Evolutionary conservation across 1,140 invertebrate species (phyloP).

Genomic region (Dreissena polymorpha): DNA sequence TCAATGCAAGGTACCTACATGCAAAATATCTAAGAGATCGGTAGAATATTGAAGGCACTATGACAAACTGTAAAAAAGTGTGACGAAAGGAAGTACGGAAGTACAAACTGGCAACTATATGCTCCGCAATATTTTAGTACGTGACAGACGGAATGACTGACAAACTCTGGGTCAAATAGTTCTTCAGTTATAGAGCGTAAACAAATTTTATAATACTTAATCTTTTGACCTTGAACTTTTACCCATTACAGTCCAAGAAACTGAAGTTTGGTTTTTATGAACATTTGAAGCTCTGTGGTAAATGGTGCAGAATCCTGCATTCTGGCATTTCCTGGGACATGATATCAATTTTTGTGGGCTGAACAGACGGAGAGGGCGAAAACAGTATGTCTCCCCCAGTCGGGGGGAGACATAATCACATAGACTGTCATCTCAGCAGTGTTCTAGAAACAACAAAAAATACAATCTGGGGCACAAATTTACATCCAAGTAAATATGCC

Average conservation of each 20-base stretch:
- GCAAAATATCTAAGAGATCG: too few species aligned
- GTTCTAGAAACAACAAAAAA: too few species aligned
- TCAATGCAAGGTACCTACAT: too few species aligned
- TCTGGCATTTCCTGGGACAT: too few species aligned
- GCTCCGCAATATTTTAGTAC: background rate
- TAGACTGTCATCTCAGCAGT: too few species aligned
- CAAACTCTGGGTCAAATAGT: slow-evolving; percentile 6
- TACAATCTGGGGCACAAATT: too few species aligned
- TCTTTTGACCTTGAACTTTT: slow-evolving; percentile 5
- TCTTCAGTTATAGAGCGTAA: slow-evolving; percentile 10
- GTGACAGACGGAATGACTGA: background rate
- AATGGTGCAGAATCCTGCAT: too few species aligned
- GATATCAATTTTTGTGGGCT: too few species aligned
- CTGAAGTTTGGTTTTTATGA: too few species aligned
- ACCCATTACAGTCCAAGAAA: background rate
- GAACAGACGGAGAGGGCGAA: slow-evolving; percentile 2
- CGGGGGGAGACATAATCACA: slow-evolving; percentile 10
- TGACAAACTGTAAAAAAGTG: slow-evolving; percentile 7
- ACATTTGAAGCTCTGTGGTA: too few species aligned
- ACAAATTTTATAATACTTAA: background rate
- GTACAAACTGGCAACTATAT: background rate
- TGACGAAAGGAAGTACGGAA: background rate
- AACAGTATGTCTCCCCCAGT: slow-evolving; percentile 14
- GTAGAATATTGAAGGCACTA: slow-evolving; percentile 6
- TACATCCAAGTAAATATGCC: too few species aligned